Base-by-base conservation (phyloP, 2,888 invertebrate genomes). In the Drosophila mimica region DNA sequence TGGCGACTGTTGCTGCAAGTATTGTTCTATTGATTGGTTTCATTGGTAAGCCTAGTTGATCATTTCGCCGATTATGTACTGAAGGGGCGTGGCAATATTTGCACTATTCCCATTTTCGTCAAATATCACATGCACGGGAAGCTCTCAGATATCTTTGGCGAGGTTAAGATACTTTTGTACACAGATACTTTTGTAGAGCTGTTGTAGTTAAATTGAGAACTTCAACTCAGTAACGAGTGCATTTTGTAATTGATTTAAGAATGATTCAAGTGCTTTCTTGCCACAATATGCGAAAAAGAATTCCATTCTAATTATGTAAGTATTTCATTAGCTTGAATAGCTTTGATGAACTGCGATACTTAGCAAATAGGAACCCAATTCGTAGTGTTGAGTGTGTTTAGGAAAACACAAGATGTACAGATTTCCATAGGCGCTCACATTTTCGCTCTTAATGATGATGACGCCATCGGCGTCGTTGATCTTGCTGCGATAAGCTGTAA, bases 401-500 rank as follows among this genome's bases (percentile, higher is more conserved):
- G 69, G 51, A 70, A 74, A 33, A 28, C 20, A 43, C 13, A 13
- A 7, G 17, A n/a, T 46, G 1, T 15, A 36, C n/a, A 11, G 25
- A 66, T 53, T 63, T 63, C 25, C 46, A 66, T 36, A 30, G 36
- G 51, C 9, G 20, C 28, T 30, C 7, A 63, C 54, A 58, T 31
- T 69, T 76, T 63, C 65, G 69, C 77, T 51, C 58, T 74, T 66
- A 66, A 77, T 69, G 71, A 70, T 64, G 64, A 75, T 78, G 70
- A 66, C 34, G 64, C 61, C 67, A 72, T 69, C 53, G 82, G 68
- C 74, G 34, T 56, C 49, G 66, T 58, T 71, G 76, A 82, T 81
- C 73, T 69, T 51, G 36, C 40, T 46, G 49, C 70, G 82, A 83
- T 81, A 81, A 83, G 80, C 59, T 56, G 57, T 68, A 53, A 63